Conservation (phyloP, 2,888 invertebrate genomes). For the Herminia tarsipennalis region DNA sequence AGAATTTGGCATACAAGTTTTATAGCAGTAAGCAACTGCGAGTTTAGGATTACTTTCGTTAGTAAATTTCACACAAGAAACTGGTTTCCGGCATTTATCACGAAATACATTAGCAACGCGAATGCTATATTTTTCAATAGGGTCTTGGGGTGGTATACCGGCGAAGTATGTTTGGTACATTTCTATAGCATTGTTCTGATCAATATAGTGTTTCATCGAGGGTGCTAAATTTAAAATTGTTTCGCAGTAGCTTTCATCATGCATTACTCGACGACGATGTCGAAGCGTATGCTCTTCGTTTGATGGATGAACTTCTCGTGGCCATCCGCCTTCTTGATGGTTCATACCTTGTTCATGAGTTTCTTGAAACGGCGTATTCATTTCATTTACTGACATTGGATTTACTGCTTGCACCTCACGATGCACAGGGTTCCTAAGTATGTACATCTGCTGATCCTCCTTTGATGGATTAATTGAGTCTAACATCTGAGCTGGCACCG, state of each 20-base stretch:
- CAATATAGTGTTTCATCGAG: conserved; percentile 87
- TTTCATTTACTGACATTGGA: conserved; percentile 77
- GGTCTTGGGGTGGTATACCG: conserved; percentile 76
- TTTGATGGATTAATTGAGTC: conserved; percentile 73
- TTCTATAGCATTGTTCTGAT: conserved; percentile 93
- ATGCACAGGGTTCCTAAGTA: conserved; percentile 82
- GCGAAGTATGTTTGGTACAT: conserved; percentile 92
- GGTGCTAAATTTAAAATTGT: conserved; percentile 86
- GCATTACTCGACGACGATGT: conserved; percentile 91
- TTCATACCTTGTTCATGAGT: conserved; percentile 87
- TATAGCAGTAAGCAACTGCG: conserved; percentile 87
- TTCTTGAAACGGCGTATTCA: conserved; percentile 87
- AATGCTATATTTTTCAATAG: conserved; percentile 84
- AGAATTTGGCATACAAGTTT: conserved; percentile 43
- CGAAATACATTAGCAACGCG: conserved; percentile 89
- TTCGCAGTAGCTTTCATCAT: conserved; percentile 90
- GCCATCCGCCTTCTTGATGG: conserved; percentile 94
- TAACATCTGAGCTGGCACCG: conserved; percentile 68
- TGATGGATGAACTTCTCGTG: conserved; percentile 88
- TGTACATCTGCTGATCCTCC: conserved; percentile 70
- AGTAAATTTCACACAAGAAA: conserved; percentile 89
- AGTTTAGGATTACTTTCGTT: conserved; percentile 87
- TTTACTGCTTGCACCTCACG: conserved; percentile 76
- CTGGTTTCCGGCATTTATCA: conserved; percentile 79
- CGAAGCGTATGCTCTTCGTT: conserved; percentile 90